Evolutionary conservation across 2,888 invertebrate species (phyloP).

Genomic region (Ormia ochracea): DNA sequence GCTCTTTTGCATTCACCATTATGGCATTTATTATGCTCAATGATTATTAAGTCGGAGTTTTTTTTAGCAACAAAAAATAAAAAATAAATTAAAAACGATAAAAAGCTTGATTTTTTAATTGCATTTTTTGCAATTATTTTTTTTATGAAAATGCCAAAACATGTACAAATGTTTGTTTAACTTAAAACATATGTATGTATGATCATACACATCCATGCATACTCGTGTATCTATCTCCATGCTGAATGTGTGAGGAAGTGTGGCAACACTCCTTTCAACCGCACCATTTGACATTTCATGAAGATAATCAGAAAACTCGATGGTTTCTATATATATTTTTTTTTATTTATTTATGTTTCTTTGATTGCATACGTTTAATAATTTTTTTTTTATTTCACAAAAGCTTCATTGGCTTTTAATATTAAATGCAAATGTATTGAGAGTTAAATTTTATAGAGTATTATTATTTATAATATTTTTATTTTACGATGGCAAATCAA

Average conservation of each 20-base stretch:
- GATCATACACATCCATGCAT: no score
- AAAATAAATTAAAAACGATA: constrained; percentile 26
- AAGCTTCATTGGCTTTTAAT: constrained; percentile 19
- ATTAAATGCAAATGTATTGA: constrained; percentile 5
- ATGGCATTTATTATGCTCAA: constrained; percentile 43
- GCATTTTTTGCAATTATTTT: constrained; percentile 33
- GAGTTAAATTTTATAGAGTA: background rate
- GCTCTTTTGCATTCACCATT: constrained; percentile 11
- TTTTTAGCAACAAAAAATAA: background rate
- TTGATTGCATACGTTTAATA: background rate
- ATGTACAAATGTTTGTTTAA: no score
- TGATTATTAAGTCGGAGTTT: constrained; percentile 20
- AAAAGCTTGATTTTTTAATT: constrained; percentile 48
- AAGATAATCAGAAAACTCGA: constrained; percentile 23
- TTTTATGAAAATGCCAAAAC: background rate
- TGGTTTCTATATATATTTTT: no score
- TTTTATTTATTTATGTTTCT: background rate
- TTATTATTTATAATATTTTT: no score
- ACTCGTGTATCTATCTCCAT: background rate
- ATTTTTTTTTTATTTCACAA: constrained; percentile 1
- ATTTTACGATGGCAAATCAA: no score
- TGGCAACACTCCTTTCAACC: constrained; percentile 49
- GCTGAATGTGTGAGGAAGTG: background rate
- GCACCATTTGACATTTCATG: constrained; percentile 52
- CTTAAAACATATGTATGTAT: no score